Base-by-base conservation (phyloP, 1,140 invertebrate species). In the Magallana angulata region DNA sequence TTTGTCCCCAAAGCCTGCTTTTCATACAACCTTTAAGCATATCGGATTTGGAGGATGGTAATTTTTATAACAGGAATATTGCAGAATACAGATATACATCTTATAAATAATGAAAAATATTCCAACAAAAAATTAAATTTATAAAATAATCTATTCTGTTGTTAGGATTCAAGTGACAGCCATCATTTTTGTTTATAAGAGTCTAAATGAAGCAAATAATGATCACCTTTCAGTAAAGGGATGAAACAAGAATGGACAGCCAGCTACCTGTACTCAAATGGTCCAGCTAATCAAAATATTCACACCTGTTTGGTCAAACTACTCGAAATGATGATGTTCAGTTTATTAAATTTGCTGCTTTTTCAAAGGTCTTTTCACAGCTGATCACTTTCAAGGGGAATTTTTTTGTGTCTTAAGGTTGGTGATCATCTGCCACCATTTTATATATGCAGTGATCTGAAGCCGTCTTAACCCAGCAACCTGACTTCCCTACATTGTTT, bases 291-390 rank as follows among this genome's bases (percentile, higher is more conserved):
- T 76, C 24, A 76, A 36, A 76, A 24, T 7, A 76, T 30, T 76
- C 68, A 76, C 68, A 76, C 68, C 30, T 76, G 24, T 76, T 76
- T 76, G 68, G 8, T 12, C 68, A 76, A 76, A 76, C 68, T 76
- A 76, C 68, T 76, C 36, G 68, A 76, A 76, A 76, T 76, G 36
- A 76, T 76, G 68, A 76, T 76, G 36, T 36, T 18, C 68, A 76
- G 68, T 48, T 76, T 76, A 76, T 76, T 76, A 76, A 76, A 76
- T 76, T 76, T 76, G 68, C 7, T 30, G 24, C 11, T 64, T 76
- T 71, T 76, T 7, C 30, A 76, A 30, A 1, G 24, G 68, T 76
- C 68, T 76, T 76, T 76, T 76, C 68, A 76, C 68, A 76, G 68
- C 18, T 76, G 68, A 76, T 7, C 68, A 76, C 24, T 12, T 9